Evolutionary conservation across 2,113 vertebrate species (phyloP).

Genomic region (Phrynosoma blainvillii): DNA sequence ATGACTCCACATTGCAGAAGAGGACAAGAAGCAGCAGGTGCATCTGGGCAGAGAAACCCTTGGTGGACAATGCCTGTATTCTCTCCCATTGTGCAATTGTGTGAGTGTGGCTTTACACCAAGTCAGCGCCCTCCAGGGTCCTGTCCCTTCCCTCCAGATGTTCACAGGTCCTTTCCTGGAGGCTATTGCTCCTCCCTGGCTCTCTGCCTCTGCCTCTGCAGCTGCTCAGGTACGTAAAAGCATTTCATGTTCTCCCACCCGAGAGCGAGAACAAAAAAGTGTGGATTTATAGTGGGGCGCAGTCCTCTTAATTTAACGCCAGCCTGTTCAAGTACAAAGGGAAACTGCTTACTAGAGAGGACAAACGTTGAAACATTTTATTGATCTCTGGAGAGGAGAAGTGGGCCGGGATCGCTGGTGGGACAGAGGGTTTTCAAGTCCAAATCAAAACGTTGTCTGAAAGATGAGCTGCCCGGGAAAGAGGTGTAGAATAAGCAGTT

Average conservation of each 20-base stretch:
- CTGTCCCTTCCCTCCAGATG: too few relatives aligned
- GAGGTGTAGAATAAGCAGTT: neutral
- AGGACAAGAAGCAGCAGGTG: too few relatives aligned
- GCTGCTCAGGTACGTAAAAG: neutral
- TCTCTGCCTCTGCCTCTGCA: neutral
- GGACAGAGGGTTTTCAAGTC: constrained; percentile 43
- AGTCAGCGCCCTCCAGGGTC: too few relatives aligned
- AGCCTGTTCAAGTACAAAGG: constrained; percentile 63
- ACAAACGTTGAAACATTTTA: constrained; percentile 64
- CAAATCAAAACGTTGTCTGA: constrained; percentile 58
- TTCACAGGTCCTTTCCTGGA: too few relatives aligned
- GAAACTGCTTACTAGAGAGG: constrained; percentile 57
- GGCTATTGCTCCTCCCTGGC: too few relatives aligned
- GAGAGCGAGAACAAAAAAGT: constrained; percentile 38
- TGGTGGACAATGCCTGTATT: too few relatives aligned
- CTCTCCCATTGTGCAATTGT: too few relatives aligned
- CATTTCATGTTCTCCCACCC: constrained; percentile 6
- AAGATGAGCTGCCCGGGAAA: constrained; percentile 35
- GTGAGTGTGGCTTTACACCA: too few relatives aligned
- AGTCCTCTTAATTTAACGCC: constrained; percentile 59
- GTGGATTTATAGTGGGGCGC: constrained; percentile 60
- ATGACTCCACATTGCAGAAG: too few relatives aligned
- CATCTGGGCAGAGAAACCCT: too few relatives aligned
- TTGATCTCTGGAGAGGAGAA: constrained; percentile 55
- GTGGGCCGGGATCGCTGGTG: constrained; percentile 18